Base-by-base conservation (phyloP, 2,113 vertebrate species). In the Kryptolebias marmoratus region DNA sequence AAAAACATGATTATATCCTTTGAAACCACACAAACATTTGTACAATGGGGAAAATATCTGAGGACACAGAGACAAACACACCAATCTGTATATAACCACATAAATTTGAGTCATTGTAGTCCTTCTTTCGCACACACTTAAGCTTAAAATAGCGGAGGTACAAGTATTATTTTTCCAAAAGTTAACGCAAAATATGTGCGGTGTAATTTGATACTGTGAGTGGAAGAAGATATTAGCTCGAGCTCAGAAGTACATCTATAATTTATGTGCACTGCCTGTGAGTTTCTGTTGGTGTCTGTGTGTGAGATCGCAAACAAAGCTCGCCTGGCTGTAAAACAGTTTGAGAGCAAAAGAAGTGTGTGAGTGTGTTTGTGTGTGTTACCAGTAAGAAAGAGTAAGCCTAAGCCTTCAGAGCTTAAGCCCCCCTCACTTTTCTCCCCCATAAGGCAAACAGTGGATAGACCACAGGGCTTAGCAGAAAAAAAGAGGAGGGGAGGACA, bases 381-480 rank as follows among this genome's bases (percentile, higher is more conserved):
- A 79, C 80, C 72, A 83, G 81, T 73, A 80, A 80, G 68, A 90
- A 80, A 75, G 64, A 57, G 39, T 88, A 90, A 91, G 83, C 84
- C 75, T 32, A 55, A 83, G 88, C 83, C 87, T 88, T 89, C 85
- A 81, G 71, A 82, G 87, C 86, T 83, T 90, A 89, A 90, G 85
- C 87, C 81, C 60, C 71, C 78, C 50, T 85, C 83, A 79, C 80
- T 89, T 88, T 87, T 87, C 88, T 85, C 75, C 86, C 77, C 82
- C 86, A 88, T 84, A 87, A 92, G 84, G 86, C 87, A 91, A 91
- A 91, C 88, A 90, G 85, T 88, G 88, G 86, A 87, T 88, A 87
- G 80, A 90, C 87, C 89, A 79, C 84, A 87, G 79, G 87, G 87
- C 91, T 92, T 90, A 90, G 87, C 73, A 49, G 73, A 74, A 80